Evolutionary conservation across 1,140 invertebrate genomes (phyloP).

Genomic region (Drosophila kikkawai): DNA sequence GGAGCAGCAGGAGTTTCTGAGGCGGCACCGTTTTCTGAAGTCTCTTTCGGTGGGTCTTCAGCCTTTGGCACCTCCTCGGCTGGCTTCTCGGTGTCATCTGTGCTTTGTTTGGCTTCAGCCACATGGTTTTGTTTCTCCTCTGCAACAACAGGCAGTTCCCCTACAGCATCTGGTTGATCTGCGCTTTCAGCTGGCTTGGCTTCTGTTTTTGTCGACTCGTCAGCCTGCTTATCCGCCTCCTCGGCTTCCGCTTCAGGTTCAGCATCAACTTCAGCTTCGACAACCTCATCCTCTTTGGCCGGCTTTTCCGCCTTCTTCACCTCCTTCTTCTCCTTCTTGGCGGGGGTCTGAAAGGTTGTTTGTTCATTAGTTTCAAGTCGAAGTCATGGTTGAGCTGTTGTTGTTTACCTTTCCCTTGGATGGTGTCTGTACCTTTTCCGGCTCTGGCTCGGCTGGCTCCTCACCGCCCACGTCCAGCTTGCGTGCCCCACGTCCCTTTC

Average conservation of each 20-base stretch:
- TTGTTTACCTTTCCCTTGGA: conserved; percentile 54
- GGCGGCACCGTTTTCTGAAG: conserved; percentile 30
- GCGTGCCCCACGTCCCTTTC: conserved; percentile 71
- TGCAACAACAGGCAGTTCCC: conserved; percentile 15
- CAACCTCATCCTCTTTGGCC: conserved; percentile 19
- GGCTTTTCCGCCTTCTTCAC: conserved; percentile 46
- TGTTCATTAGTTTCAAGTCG: conserved; percentile 2
- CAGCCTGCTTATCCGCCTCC: conserved; percentile 18
- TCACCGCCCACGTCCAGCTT: conserved; percentile 69
- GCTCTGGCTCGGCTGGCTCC: conserved; percentile 37
- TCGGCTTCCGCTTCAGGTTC: conserved; percentile 1
- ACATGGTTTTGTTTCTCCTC: conserved; percentile 64
- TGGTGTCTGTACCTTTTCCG: conserved; percentile 44
- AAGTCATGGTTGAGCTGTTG: neutral
- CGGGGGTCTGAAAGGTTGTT: conserved; percentile 22
- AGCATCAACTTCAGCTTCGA: conserved; percentile 8
- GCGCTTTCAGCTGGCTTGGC: conserved; percentile 23
- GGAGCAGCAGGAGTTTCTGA: conserved; percentile 33
- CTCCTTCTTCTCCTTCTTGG: conserved; percentile 61
- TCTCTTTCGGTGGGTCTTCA: conserved; percentile 45
- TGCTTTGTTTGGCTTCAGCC: conserved; percentile 45
- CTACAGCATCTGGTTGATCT: conserved; percentile 62
- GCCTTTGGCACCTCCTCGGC: conserved; percentile 17
- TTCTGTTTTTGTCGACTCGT: conserved; percentile 26
- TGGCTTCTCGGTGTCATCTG: conserved; percentile 40